Evolutionary conservation across 2,888 invertebrate genomes (phyloP).

Genomic region (Yponomeuta evonymella): DNA sequence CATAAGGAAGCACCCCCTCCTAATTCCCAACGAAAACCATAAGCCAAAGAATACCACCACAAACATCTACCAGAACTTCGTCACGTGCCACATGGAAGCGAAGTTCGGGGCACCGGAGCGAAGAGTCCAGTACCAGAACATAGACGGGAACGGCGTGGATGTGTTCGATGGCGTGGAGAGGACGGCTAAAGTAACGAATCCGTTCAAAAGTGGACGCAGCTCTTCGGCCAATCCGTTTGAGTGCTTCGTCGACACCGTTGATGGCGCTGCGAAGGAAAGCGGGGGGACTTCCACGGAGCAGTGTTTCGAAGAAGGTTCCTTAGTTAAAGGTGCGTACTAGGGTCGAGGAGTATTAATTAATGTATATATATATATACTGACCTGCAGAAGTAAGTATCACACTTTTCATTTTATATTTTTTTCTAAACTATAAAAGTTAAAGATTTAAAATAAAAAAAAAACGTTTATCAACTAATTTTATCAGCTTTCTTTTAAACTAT

Average conservation of each 20-base stretch:
- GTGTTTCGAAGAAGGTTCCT: conserved; percentile 41
- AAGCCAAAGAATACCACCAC: conserved; percentile 17
- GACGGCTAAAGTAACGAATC: conserved; percentile 40
- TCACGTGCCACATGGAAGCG: conserved; percentile 25
- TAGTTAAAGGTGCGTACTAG: conserved; percentile 42
- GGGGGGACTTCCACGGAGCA: conserved; percentile 12
- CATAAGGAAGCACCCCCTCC: conserved; percentile 52
- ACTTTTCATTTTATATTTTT: too few species aligned
- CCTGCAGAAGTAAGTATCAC: too few species aligned
- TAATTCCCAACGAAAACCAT: conserved; percentile 28
- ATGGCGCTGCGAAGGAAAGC: conserved; percentile 17
- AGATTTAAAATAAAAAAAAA: too few species aligned
- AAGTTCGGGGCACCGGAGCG: conserved; percentile 15
- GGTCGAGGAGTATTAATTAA: too few species aligned
- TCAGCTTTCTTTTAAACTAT: too few species aligned
- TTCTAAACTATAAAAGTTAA: too few species aligned
- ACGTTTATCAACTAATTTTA: too few species aligned
- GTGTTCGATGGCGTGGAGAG: conserved; percentile 39
- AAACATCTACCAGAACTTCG: conserved; percentile 56
- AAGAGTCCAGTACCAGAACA: conserved; percentile 15
- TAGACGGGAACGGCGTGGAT: conserved; percentile 31
- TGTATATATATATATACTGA: too few species aligned
- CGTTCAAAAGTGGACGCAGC: conserved; percentile 30
- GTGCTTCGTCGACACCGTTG: conserved; percentile 32
- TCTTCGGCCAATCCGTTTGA: conserved; percentile 41